These are phyloP conservation scores for Athalia cordata DNA, from an alignment of 2,888 invertebrate genomes.

Conservation along the genomic window DNA sequence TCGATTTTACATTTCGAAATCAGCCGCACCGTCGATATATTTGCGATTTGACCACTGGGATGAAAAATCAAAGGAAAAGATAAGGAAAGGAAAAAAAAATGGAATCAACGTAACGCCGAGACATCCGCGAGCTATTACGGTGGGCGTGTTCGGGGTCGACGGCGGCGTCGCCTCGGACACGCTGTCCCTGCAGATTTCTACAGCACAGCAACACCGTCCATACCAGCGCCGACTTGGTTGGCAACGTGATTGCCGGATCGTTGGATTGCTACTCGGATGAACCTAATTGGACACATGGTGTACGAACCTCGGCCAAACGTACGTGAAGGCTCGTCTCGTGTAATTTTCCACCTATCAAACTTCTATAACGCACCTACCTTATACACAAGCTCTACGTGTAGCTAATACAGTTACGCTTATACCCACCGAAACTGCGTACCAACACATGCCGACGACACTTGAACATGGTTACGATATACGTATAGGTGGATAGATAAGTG, in stretches of 20 bases:
- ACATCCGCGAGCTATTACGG: conserved; percentile 45
- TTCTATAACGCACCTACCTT: neutral
- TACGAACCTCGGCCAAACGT: conserved; percentile 44
- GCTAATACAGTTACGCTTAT: conserved; percentile 22
- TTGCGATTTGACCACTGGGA: neutral
- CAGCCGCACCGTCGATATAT: neutral
- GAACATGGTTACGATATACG: no score
- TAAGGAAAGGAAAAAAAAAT: neutral
- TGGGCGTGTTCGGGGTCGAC: conserved; percentile 47
- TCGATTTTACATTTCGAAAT: neutral
- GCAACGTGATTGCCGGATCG: conserved; percentile 47
- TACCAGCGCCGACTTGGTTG: conserved; percentile 36
- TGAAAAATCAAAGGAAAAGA: neutral
- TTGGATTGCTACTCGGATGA: conserved; percentile 45
- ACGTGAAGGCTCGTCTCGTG: conserved; percentile 47
- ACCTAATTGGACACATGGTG: conserved; percentile 46
- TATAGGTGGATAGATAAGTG: no score
- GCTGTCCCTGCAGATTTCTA: conserved; percentile 38
- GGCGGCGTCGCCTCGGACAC: conserved; percentile 39
- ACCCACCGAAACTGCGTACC: conserved; percentile 29
- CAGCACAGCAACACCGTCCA: conserved; percentile 43
- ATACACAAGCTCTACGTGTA: conserved; percentile 25
- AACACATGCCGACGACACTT: no score
- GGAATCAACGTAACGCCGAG: conserved; percentile 16
- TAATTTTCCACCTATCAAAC: conserved; percentile 46